Percentiles rank a stretch among this genome's conserved stretches.
Conservation (phyloP, 2,888 invertebrate genomes). For the Phengaris alcon region DNA sequence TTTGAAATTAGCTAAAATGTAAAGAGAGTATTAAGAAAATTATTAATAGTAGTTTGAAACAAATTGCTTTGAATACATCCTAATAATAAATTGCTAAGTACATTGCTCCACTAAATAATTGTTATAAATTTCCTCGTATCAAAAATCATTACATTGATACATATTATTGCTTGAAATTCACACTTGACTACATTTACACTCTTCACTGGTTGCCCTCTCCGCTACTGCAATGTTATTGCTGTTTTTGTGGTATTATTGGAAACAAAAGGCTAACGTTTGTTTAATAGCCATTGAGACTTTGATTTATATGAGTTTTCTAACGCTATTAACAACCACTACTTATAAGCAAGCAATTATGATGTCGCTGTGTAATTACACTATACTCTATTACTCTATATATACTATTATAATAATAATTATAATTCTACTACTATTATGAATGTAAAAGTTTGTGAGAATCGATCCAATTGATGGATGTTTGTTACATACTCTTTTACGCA, state of each 20-base stretch:
- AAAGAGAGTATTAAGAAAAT: too few relatives aligned
- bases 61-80: too few relatives aligned
- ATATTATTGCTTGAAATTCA: constrained; percentile 28
- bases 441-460: too few relatives aligned
- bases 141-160: constrained; percentile 17
- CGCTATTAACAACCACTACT: not conserved
- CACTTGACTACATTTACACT: constrained; percentile 18
- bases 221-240: not conserved
- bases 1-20: too few relatives aligned
- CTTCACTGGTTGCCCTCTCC: constrained; percentile 8
- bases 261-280: constrained; percentile 24
- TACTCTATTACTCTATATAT: too few relatives aligned
- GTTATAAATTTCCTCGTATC: not conserved
- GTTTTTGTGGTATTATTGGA: constrained; percentile 11
- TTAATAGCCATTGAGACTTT: constrained; percentile 4
- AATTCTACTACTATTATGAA: too few relatives aligned
- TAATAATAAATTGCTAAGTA: too few relatives aligned
- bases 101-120: too few relatives aligned
- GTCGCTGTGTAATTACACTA: not conserved
- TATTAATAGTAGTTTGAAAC: too few relatives aligned
- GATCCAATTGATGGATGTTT: too few relatives aligned
- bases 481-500: too few relatives aligned
- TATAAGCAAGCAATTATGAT: not conserved
- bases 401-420: too few relatives aligned
- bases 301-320: constrained; percentile 8